Evolutionary conservation across 2,797 vertebrate species (phyloP).

Genomic region (Lagocephalus sceleratus): DNA sequence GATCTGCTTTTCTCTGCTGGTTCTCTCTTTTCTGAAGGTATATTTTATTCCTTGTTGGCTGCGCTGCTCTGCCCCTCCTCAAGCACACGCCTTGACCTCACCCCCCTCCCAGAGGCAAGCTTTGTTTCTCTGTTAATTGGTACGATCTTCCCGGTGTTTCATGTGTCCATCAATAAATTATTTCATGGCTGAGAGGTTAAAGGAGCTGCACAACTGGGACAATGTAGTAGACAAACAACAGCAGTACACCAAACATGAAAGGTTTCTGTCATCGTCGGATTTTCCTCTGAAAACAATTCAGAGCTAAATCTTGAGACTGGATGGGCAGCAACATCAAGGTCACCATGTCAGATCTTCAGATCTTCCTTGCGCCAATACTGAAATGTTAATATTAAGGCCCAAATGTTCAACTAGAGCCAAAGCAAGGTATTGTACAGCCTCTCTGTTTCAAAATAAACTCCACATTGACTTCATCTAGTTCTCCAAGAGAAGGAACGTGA

Average conservation of each 20-base stretch:
- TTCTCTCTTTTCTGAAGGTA: background rate
- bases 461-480: too few relatives aligned
- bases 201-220: background rate
- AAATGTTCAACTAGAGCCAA: too few relatives aligned
- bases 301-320: background rate
- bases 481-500: too few relatives aligned
- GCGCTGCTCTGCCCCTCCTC: background rate
- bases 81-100: background rate
- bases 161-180: conserved; percentile 2
- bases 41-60: background rate
- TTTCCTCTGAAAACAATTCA: background rate
- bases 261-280: background rate
- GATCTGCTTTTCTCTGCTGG: background rate
- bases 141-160: background rate
- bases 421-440: too few relatives aligned
- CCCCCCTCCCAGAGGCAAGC: background rate
- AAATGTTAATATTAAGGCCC: too few relatives aligned
- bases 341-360: background rate
- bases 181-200: conserved; percentile 1
- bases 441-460: too few relatives aligned
- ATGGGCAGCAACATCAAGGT: background rate
- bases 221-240: background rate
- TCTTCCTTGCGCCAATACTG: too few relatives aligned
- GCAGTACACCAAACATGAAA: background rate
- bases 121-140: conserved; percentile 8